Base-by-base conservation (phyloP, 2,888 invertebrate genomes). In the Isoperla grammatica region DNA sequence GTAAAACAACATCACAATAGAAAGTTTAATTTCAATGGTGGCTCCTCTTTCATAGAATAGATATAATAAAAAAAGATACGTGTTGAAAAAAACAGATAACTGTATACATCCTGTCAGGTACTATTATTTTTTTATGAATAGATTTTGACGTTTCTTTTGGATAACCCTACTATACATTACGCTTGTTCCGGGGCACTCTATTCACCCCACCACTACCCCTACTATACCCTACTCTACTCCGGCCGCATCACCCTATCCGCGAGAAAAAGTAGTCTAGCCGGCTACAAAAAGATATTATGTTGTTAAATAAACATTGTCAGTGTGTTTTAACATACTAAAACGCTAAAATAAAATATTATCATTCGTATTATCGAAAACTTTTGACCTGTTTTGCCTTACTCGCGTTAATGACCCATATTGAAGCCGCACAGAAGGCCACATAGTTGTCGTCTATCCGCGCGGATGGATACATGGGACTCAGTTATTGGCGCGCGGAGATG, bases 381-480 rank as follows among this genome's bases (percentile, higher is more conserved):
- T 29, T 29, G 29, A 8, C n/a, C 5, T 29, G 29, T 29, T 6
- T 29, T 29, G 29, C 5, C 8, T 29, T 29, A 29, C 29, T 29
- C 8, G 29, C 29, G 8, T 8, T 6, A 29, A 29, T 29, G 29
- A 29, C 8, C 8, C 5, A 29, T 29, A 8, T 29, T 29, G 4
- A 4, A 29, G 29, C 8, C 29, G 4, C 4, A 6, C 29, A 6
- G 45, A 45, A 45, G 45, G 45, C 45, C 19, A 45, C 19, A 15
- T 17, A 29, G 29, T 4, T 8, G 29, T 6, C 29, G 29, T 45
- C 17, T 13, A 11, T 19, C 2, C 5, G 2, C 17, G 53, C 39
- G 53, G 17, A 53, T 17, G 15, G 53, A 39, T 53, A 37, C 45
- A 45, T n/a, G n/a, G n/a, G n/a, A n/a, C n/a, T n/a, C n/a, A 13